Evolutionary conservation across 1,140 invertebrate species (phyloP).

Genomic region (Drosophila burlai): DNA sequence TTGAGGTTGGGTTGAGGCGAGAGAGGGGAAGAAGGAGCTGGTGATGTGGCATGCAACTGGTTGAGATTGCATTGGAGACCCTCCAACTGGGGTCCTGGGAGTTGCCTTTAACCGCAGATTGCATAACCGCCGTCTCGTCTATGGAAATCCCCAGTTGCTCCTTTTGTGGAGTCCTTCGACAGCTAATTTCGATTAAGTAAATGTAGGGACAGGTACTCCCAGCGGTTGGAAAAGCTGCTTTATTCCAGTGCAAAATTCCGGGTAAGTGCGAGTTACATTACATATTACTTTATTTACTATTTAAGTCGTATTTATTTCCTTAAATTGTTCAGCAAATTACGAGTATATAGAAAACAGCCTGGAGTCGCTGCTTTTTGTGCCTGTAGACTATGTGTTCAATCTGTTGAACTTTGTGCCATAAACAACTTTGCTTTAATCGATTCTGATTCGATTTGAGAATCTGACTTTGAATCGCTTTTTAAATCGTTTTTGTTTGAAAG

Average conservation of each 20-base stretch:
- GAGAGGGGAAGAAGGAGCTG: background rate
- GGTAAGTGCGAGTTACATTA: background rate
- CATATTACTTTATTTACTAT: background rate
- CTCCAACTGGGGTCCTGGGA: conserved; percentile 6
- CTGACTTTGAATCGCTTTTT: conserved; percentile 76
- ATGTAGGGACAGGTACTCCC: background rate
- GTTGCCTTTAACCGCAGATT: conserved; percentile 5
- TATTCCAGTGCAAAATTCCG: background rate
- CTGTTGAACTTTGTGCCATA: conserved; percentile 53
- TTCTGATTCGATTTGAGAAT: conserved; percentile 64
- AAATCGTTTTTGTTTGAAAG: conserved; percentile 79
- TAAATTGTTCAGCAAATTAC: background rate
- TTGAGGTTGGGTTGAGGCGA: conserved; percentile 9
- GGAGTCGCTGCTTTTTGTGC: background rate
- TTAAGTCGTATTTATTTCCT: background rate
- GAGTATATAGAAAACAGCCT: background rate
- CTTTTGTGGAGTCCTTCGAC: conserved; percentile 4
- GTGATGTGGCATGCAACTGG: conserved; percentile 43
- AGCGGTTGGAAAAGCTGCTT: background rate
- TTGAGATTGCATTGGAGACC: conserved; percentile 29
- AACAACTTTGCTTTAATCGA: conserved; percentile 61
- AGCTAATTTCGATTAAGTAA: conserved; percentile 9
- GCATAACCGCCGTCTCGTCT: conserved; percentile 3
- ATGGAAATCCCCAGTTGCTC: conserved; percentile 3
- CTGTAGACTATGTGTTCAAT: background rate